Evolutionary conservation across 2,888 invertebrate species (phyloP), one percentile per base, ranked within the genome.

Genomic region (Carabus problematicus): DNA sequence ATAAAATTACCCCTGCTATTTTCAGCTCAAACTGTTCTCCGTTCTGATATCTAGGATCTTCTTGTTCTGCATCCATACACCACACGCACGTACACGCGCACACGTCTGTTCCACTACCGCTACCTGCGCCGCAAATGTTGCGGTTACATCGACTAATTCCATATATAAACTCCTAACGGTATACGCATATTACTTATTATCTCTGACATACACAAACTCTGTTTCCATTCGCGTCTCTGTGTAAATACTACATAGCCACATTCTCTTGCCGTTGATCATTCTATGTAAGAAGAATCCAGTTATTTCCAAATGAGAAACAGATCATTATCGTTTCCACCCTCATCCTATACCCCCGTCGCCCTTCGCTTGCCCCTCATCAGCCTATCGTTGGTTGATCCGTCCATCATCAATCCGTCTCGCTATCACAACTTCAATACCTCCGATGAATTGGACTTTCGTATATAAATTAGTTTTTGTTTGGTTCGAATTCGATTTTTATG

Each of bases 381-480:
- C 42, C 67, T 12, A 67, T 67, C 67, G 60, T 45, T 16, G 11
- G 56, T 45, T 18, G 12, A 19, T 39, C 56, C 45, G 52, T 52
- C 49, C 29, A 16, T 49, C 63, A 9, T 52, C 52, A 16, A 52
- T 52, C 16, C 52, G 52, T 52, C 52, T 18, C 52, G 16, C 7
- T 18, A 52, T 18, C 19, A 19, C 52, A 11, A 19, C 16, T 52
- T 16, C 14, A 52, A 19, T 52, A 14, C 52, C 19, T 66, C 18
- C 58, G 58, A 59, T 58, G 58, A 66, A 66, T 66, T 66, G 58
- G 47, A 66, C 58, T 12, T 56, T 59, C 49, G 66, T 59, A 67
- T 67, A 67, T 67, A 67, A 59, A 67, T 67, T 67, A 67, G 67
- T 67, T 66, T 56, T 67, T 67, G 60, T 67, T 66, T 66, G 66